These are phyloP conservation scores for Phylloscopus trochiloides DNA, from an alignment of 2,113 vertebrate species.

Conservation along the genomic window DNA sequence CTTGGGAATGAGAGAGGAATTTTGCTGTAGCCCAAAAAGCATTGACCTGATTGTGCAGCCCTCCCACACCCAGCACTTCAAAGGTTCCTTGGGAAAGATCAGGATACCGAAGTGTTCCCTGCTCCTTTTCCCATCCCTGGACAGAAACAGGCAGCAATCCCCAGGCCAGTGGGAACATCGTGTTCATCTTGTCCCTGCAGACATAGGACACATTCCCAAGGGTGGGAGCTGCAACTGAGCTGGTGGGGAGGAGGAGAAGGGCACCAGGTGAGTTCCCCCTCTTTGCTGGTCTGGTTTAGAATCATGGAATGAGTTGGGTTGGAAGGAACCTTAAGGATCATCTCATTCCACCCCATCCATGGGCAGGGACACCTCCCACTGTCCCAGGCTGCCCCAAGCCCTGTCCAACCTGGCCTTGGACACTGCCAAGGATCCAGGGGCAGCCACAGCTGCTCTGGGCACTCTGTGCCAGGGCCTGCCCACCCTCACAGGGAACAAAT, in stretches of 20 bases:
- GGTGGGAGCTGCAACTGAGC: neutral
- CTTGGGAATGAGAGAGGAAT: neutral
- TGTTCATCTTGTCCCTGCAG: neutral
- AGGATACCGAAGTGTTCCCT: neutral
- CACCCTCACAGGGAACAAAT: accelerated
- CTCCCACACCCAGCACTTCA: neutral
- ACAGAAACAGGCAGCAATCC: neutral
- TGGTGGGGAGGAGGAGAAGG: neutral
- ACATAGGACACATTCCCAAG: neutral
- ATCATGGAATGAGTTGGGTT: neutral
- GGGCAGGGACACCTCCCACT: neutral
- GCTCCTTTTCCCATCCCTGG: neutral
- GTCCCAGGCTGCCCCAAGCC: accelerated
- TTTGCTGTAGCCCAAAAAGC: neutral
- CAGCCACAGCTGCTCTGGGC: neutral
- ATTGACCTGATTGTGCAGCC: neutral
- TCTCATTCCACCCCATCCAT: accelerated
- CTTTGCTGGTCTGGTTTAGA: neutral
- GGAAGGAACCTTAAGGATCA: neutral
- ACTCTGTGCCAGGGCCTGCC: neutral
- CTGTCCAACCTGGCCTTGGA: accelerated
- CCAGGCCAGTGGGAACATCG: neutral
- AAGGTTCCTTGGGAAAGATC: neutral
- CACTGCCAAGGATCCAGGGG: neutral
- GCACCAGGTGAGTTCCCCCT: neutral